phyloP scores from a whole-genome alignment of 2,113 vertebrate species.

The Ondatra zibethicus region DNA sequence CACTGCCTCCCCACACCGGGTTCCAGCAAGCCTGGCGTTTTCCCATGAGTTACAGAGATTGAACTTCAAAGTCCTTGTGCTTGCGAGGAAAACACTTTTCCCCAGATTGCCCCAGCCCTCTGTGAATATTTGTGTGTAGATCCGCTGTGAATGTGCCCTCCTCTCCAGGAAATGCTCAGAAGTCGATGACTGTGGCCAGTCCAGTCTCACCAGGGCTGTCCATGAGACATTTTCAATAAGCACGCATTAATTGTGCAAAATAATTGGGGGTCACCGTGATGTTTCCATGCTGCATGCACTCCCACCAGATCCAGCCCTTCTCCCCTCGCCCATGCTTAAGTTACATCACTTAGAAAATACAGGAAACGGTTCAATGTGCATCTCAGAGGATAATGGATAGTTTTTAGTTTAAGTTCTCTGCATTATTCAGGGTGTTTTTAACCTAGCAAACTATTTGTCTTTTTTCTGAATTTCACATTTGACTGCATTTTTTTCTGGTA shows the following conservation, averaged over 20 bases:
- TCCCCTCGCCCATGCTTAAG: background rate
- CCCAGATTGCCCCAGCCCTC: background rate
- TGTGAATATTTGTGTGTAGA: background rate
- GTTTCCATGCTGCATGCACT: background rate
- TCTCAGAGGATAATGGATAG: background rate
- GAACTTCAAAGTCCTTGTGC: background rate
- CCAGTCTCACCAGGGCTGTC: background rate
- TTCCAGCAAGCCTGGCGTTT: background rate
- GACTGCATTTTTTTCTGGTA: background rate
- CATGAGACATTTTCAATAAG: background rate
- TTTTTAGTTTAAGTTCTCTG: background rate
- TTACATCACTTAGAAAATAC: background rate
- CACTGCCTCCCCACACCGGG: no score
- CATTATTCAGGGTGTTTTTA: background rate
- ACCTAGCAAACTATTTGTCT: background rate
- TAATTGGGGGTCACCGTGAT: background rate
- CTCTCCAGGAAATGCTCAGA: background rate
- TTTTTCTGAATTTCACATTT: conserved; percentile 23
- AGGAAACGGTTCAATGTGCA: background rate
- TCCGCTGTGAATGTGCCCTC: background rate
- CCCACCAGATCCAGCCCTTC: background rate
- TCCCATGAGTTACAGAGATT: background rate
- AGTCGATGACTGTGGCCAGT: background rate
- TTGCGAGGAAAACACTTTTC: background rate
- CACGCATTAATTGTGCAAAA: background rate